These are phyloP conservation scores for Melanostigma gelatinosum DNA, from an alignment of 2,113 vertebrate genomes.

Conservation along the genomic window DNA sequence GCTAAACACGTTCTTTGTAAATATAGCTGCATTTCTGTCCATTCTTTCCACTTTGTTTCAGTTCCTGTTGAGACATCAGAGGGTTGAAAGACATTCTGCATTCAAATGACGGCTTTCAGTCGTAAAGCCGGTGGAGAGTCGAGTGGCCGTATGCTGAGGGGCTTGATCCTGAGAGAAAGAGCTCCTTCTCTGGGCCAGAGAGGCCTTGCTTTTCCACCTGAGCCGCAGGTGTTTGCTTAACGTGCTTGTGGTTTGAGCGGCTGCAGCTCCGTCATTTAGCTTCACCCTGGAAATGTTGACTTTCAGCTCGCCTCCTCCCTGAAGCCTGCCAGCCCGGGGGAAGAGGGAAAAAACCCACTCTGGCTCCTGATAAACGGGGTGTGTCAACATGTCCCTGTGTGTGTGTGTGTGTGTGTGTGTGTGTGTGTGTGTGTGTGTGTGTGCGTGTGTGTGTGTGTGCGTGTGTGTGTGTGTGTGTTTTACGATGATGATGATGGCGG, in stretches of 20 bases:
- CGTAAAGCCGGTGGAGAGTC: conserved; percentile 20
- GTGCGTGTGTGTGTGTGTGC: conserved; percentile 31
- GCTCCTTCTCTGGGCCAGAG: conserved; percentile 55
- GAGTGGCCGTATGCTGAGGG: conserved; percentile 48
- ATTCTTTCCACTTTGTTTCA: neutral
- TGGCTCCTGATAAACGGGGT: conserved; percentile 51
- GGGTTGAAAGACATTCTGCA: neutral
- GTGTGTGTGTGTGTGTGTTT: conserved; percentile 20
- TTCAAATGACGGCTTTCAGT: conserved; percentile 27
- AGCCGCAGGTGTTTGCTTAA: conserved; percentile 77
- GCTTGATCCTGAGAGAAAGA: conserved; percentile 65
- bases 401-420: conserved; percentile 8
- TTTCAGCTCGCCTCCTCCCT: conserved; percentile 46
- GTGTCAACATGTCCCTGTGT: conserved; percentile 15
- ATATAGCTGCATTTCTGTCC: neutral
- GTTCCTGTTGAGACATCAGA: neutral
- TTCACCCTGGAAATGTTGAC: conserved; percentile 73
- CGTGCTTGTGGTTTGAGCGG: conserved; percentile 69
- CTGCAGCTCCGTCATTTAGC: conserved; percentile 62
- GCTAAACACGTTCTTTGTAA: neutral
- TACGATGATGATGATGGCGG: conserved; percentile 25
- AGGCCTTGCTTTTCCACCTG: conserved; percentile 72
- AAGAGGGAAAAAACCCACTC: conserved; percentile 40
- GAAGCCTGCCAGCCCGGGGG: conserved; percentile 34
- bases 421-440: conserved; percentile 25